Conservation (phyloP, 2,888 invertebrate species). For the Elysia crispata region DNA sequence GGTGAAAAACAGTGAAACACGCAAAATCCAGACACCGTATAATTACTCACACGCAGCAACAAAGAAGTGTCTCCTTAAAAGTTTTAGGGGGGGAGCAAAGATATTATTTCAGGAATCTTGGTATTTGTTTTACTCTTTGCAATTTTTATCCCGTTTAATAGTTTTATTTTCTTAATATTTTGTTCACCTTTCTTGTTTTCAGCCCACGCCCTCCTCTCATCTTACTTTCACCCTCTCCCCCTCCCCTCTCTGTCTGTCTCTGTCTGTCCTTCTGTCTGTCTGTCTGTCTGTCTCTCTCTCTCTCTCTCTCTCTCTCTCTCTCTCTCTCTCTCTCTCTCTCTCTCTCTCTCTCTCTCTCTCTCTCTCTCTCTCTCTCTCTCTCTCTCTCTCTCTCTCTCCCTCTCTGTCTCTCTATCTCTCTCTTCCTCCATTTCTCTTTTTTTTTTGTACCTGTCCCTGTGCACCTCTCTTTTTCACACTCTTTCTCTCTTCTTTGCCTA, state of each 20-base stretch:
- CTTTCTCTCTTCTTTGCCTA: too few relatives aligned
- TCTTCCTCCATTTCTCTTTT: constrained; percentile 6
- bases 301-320: not conserved
- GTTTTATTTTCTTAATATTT: too few relatives aligned
- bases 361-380: not conserved
- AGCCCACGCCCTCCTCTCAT: too few relatives aligned
- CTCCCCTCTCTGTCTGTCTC: not conserved
- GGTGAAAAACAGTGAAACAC: too few relatives aligned
- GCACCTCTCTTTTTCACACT: not conserved
- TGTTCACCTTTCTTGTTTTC: too few relatives aligned
- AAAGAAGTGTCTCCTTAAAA: not conserved
- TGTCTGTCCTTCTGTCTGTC: not conserved
- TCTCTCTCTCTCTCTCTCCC: constrained; percentile 27
- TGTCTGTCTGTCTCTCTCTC: not conserved
- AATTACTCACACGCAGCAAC: too few relatives aligned
- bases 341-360: constrained; percentile 10
- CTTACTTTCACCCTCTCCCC: not conserved
- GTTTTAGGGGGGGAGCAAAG: not conserved
- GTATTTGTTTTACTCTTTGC: too few relatives aligned
- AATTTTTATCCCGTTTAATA: too few relatives aligned
- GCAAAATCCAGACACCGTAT: too few relatives aligned
- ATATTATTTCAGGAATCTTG: too few relatives aligned
- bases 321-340: constrained; percentile 4
- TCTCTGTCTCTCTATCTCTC: constrained; percentile 1
- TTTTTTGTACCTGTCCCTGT: not conserved